phyloP scores from a whole-genome alignment of 2,888 invertebrate species.

The Luffia ferchaultella region DNA sequence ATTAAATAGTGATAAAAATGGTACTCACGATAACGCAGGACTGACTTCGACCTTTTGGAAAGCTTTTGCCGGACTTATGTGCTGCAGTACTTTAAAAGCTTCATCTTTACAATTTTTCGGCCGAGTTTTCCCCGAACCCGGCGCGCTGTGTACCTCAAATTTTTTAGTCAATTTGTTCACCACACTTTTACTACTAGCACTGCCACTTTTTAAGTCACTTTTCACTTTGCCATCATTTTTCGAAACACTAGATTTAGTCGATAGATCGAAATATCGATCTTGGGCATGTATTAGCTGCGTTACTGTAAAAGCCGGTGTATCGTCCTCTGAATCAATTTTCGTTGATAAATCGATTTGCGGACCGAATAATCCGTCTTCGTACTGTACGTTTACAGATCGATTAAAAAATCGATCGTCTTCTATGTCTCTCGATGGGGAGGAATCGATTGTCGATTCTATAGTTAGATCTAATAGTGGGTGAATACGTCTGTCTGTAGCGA shows the following conservation, averaged over 20 bases:
- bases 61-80: conserved; percentile 19
- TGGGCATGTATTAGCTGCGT: conserved; percentile 56
- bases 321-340: conserved; percentile 16
- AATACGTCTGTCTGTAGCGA: conserved; percentile 37
- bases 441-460: conserved; percentile 24
- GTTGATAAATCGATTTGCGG: conserved; percentile 31
- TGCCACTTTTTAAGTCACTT: conserved; percentile 12
- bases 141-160: conserved; percentile 29
- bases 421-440: conserved; percentile 40
- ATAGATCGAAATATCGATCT: conserved; percentile 52
- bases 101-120: conserved; percentile 19
- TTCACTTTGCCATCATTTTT: conserved; percentile 15
- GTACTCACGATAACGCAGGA: no score
- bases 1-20: no score
- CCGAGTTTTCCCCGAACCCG: conserved; percentile 17
- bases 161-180: conserved; percentile 14
- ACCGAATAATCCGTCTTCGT: conserved; percentile 33
- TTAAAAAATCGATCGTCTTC: conserved; percentile 47
- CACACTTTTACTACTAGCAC: background rate
- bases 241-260: conserved; percentile 25
- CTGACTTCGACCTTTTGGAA: conserved; percentile 19
- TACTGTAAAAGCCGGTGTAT: conserved; percentile 45
- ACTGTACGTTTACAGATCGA: conserved; percentile 25
- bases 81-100: conserved; percentile 35
- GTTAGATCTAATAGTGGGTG: conserved; percentile 36